A percentile compares a stretch with the other conserved stretches of the same genome.
These are phyloP conservation scores for Steinernema khuongi DNA, from an alignment of 1,140 invertebrate genomes.

Conservation along the genomic window DNA sequence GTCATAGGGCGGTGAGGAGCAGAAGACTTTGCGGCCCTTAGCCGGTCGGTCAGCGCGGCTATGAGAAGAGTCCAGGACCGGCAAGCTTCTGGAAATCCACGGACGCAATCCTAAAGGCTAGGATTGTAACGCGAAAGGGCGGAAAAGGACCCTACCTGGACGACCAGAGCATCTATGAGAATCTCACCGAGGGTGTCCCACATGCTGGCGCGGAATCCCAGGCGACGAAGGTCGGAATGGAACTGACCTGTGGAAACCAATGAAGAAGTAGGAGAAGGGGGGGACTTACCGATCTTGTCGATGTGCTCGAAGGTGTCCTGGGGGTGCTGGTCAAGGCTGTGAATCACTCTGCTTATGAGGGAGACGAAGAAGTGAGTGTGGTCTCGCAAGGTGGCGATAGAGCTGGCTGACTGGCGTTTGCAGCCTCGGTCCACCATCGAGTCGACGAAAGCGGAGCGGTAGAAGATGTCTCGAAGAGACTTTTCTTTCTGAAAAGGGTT, in stretches of 20 bases:
- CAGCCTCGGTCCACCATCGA: slow-evolving; percentile 40
- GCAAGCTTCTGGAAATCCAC: slow-evolving; percentile 49
- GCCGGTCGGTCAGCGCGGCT: slow-evolving; percentile 49
- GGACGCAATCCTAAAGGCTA: slow-evolving; percentile 43
- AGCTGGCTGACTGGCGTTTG: slow-evolving; percentile 20
- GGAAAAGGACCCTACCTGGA: slow-evolving; percentile 33
- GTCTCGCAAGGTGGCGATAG: slow-evolving; percentile 51
- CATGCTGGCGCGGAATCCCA: slow-evolving; percentile 46
- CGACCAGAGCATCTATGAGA: slow-evolving; percentile 46
- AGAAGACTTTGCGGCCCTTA: slow-evolving; percentile 39
- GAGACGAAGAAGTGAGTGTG: slow-evolving; percentile 57
- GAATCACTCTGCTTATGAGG: slow-evolving; percentile 45
- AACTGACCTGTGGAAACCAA: slow-evolving; percentile 36
- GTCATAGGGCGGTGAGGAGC: not conserved
- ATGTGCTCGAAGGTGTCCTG: slow-evolving; percentile 51
- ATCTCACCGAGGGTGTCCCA: slow-evolving; percentile 51
- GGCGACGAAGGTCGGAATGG: slow-evolving; percentile 42
- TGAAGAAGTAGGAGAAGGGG: slow-evolving; percentile 19
- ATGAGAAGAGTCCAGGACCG: slow-evolving; percentile 48
- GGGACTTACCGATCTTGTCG: slow-evolving; percentile 45
- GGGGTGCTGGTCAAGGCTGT: slow-evolving; percentile 43
- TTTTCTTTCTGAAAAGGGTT: slow-evolving; percentile 47
- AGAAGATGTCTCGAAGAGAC: slow-evolving; percentile 47
- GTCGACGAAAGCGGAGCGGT: slow-evolving; percentile 51
- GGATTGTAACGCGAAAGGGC: not conserved